phyloP scores from a whole-genome alignment of 2,113 vertebrate genomes.

The Petrocephalus microphthalmus region DNA sequence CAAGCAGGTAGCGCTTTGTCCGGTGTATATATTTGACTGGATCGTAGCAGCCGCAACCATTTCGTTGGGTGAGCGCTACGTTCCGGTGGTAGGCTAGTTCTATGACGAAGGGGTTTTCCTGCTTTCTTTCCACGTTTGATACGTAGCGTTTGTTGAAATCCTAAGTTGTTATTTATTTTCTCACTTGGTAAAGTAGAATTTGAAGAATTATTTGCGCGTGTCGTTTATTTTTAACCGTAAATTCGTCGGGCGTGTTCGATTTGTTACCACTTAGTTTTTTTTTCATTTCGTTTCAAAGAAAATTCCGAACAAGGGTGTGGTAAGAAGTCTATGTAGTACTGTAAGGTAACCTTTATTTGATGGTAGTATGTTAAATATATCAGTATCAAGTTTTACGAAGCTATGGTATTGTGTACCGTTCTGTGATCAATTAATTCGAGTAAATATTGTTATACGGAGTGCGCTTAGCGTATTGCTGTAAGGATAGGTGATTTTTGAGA shows the following conservation, averaged over 20 bases:
- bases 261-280: neutral
- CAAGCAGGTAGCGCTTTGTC: neutral
- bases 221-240: neutral
- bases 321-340: neutral
- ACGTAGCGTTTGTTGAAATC: neutral
- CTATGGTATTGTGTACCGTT: neutral
- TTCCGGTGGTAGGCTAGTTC: neutral
- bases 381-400: neutral
- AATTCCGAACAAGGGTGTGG: neutral
- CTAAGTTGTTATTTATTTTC: neutral
- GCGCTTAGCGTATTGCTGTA: neutral
- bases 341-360: neutral
- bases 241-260: neutral
- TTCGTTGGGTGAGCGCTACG: neutral
- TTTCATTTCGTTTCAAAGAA: neutral
- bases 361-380: neutral
- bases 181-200: neutral
- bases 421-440: neutral
- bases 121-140: neutral
- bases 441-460: neutral
- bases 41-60: neutral
- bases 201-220: neutral
- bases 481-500: neutral
- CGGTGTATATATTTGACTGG: neutral
- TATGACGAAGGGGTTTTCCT: neutral